Percentiles rank a stretch among this genome's conserved stretches.
phyloP scores from a whole-genome alignment of 2,113 vertebrate genomes.

The Elanus axillaris region DNA sequence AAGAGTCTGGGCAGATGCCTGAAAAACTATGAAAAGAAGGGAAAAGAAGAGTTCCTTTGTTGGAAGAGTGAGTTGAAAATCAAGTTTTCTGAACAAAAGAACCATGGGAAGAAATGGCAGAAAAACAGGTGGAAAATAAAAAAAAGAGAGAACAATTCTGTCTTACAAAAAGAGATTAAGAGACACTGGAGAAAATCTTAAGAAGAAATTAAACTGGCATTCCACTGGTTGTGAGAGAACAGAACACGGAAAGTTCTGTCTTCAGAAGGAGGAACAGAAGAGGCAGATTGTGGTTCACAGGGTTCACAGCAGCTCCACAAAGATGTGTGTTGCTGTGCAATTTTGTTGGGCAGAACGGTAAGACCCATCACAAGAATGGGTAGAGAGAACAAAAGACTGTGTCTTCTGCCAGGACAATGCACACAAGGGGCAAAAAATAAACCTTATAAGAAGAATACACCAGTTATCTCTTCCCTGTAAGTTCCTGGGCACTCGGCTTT shows the following conservation, averaged over 20 bases:
- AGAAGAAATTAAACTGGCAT: background rate
- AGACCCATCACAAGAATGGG: rapidly evolving
- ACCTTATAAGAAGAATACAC: background rate
- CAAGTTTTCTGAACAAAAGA: background rate
- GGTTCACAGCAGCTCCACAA: background rate
- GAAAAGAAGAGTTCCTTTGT: background rate
- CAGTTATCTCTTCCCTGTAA: background rate
- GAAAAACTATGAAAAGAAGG: background rate
- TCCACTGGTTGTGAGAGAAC: background rate
- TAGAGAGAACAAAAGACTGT: background rate
- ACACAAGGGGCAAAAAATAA: background rate
- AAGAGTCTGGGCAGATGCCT: background rate
- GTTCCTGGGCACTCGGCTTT: background rate
- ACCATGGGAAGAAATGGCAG: background rate
- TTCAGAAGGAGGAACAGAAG: slow-evolving; percentile 28
- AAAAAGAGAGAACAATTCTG: background rate
- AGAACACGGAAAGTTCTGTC: background rate
- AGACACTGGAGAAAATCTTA: background rate
- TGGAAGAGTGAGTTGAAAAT: background rate
- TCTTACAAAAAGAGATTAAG: background rate
- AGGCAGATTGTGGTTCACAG: background rate
- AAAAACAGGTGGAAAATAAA: background rate
- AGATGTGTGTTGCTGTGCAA: background rate
- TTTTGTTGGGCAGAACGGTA: background rate
- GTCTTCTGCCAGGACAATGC: background rate